Percentiles rank a stretch among this genome's conserved stretches.
These are phyloP conservation scores for Drosophila colorata DNA, from an alignment of 2,888 invertebrate species.

Conservation along the genomic window DNA sequence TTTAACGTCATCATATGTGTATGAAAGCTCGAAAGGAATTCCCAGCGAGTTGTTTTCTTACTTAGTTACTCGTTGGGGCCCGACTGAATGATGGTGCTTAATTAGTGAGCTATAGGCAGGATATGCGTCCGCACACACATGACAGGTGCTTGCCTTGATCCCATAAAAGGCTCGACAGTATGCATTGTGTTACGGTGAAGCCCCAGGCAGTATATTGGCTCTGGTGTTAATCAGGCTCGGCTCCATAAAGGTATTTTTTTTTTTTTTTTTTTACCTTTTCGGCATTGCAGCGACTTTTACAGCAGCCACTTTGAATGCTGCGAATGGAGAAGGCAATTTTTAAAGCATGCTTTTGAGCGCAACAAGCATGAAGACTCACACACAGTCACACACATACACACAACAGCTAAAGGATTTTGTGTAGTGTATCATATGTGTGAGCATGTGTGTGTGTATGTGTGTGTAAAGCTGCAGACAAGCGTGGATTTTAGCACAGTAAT, in stretches of 20 bases:
- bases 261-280: conserved; percentile 5
- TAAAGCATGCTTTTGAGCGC: conserved; percentile 66
- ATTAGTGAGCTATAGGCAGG: conserved; percentile 9
- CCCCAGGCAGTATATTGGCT: conserved; percentile 12
- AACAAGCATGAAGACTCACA: conserved; percentile 55
- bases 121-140: background rate
- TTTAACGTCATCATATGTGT: background rate
- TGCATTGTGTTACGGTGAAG: conserved; percentile 4
- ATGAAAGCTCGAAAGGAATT: background rate
- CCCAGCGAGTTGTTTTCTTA: background rate
- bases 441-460: conserved; percentile 36
- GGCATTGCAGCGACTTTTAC: conserved; percentile 27
- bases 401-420: conserved; percentile 11
- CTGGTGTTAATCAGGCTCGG: conserved; percentile 21
- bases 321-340: conserved; percentile 52
- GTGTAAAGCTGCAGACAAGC: conserved; percentile 59
- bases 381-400: conserved; percentile 18
- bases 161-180: conserved; percentile 10
- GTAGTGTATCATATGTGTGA: conserved; percentile 2
- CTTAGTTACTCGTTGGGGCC: background rate
- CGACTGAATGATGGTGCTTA: conserved; percentile 3
- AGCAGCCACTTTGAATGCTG: conserved; percentile 32
- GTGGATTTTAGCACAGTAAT: conserved; percentile 75
- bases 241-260: background rate
- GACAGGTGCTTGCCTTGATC: conserved; percentile 1